These are phyloP conservation scores for Okapia johnstoni DNA, from an alignment of 2,113 vertebrate genomes.

Conservation along the genomic window DNA sequence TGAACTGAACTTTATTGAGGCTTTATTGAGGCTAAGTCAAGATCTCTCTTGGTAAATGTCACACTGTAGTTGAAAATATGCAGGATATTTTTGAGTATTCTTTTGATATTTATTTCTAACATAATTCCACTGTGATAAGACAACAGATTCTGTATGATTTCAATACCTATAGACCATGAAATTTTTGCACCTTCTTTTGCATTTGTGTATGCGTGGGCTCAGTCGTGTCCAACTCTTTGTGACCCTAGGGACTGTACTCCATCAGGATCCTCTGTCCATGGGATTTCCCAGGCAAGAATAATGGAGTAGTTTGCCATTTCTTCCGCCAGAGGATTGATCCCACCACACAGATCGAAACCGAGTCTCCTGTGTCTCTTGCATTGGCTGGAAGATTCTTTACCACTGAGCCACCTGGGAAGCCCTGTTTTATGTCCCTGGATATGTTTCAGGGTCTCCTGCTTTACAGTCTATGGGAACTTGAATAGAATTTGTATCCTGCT, in stretches of 20 bases:
- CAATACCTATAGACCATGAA: accelerated
- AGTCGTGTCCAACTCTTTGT: neutral
- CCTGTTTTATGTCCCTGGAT: neutral
- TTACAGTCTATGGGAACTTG: neutral
- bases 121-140: neutral
- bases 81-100: neutral
- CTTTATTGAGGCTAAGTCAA: neutral
- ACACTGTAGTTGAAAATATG: neutral
- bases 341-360: neutral
- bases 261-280: neutral
- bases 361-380: neutral
- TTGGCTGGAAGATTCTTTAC: neutral
- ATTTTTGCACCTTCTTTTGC: neutral
- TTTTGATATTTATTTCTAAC: neutral
- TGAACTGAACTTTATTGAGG: neutral
- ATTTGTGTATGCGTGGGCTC: neutral
- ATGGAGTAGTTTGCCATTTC: neutral
- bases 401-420: neutral
- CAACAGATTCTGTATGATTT: neutral
- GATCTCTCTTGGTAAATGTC: neutral
- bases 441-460: neutral
- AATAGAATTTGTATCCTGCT: neutral
- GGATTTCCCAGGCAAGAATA: neutral
- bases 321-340: neutral
- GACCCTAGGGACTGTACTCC: neutral